These are phyloP conservation scores for Cuniculus paca DNA, from an alignment of 2,797 vertebrate species.

Conservation along the genomic window DNA sequence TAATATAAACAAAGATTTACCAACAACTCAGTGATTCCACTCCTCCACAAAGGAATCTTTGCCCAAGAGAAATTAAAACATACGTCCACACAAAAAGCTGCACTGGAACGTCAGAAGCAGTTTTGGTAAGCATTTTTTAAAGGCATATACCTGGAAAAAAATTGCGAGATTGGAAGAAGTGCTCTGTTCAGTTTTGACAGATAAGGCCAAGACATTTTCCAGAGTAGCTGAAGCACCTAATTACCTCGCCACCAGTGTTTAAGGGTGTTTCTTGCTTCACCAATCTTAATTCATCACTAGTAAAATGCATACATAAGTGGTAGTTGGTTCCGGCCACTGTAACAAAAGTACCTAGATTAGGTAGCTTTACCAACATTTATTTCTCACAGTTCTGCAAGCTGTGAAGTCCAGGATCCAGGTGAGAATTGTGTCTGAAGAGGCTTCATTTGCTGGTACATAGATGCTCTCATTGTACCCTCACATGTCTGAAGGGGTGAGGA, in stretches of 20 bases:
- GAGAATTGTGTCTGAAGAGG: background rate
- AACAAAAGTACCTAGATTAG: background rate
- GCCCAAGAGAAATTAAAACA: background rate
- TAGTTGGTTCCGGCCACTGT: background rate
- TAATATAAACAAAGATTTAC: slow-evolving; percentile 4
- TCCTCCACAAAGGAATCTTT: background rate
- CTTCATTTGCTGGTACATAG: background rate
- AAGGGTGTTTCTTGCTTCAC: background rate
- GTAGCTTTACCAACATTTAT: background rate
- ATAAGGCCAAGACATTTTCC: background rate
- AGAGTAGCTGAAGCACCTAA: background rate
- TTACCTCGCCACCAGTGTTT: background rate
- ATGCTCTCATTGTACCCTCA: background rate
- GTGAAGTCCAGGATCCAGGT: background rate
- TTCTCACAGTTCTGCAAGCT: background rate
- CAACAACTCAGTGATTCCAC: background rate
- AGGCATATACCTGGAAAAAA: background rate
- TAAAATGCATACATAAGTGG: background rate
- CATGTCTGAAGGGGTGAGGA: background rate
- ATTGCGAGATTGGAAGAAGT: background rate
- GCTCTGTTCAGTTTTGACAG: background rate
- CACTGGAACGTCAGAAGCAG: background rate
- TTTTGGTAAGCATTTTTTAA: slow-evolving; percentile 49
- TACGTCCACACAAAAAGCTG: background rate
- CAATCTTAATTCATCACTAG: background rate